phyloP scores from a whole-genome alignment of 2,797 vertebrate species.

The Pitangus sulphuratus region DNA sequence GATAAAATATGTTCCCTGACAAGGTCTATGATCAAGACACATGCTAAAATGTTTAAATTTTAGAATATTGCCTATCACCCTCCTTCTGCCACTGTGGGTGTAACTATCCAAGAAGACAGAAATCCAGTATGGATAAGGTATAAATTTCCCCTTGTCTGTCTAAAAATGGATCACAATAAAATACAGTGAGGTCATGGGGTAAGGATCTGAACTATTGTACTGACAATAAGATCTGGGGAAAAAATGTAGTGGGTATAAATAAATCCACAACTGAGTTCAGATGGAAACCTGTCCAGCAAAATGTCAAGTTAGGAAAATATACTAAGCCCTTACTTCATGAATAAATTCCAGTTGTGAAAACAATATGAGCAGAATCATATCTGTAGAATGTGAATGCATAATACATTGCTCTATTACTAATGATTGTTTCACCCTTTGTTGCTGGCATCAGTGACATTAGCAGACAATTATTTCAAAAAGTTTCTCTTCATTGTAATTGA shows the following conservation, averaged over 20 bases:
- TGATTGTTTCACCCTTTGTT: background rate
- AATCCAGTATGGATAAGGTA: background rate
- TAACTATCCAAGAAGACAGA: background rate
- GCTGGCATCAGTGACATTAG: background rate
- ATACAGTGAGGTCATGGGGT: background rate
- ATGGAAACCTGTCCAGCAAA: background rate
- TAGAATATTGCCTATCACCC: background rate
- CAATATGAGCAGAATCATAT: background rate
- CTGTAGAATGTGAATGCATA: background rate
- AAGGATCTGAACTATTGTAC: background rate
- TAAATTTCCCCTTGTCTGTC: background rate
- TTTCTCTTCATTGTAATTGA: background rate
- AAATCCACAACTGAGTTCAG: background rate
- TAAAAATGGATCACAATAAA: background rate
- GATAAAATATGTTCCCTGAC: background rate
- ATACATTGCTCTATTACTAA: background rate
- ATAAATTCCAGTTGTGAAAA: background rate
- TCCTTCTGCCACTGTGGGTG: background rate
- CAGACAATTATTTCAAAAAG: background rate
- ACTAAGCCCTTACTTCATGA: background rate
- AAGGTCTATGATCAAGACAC: background rate
- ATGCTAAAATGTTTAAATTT: background rate
- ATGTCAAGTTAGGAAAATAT: background rate
- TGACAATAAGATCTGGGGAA: background rate
- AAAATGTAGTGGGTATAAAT: background rate